Conservation (phyloP, 2,113 vertebrate genomes). For the Gnathonemus longibarbis region DNA sequence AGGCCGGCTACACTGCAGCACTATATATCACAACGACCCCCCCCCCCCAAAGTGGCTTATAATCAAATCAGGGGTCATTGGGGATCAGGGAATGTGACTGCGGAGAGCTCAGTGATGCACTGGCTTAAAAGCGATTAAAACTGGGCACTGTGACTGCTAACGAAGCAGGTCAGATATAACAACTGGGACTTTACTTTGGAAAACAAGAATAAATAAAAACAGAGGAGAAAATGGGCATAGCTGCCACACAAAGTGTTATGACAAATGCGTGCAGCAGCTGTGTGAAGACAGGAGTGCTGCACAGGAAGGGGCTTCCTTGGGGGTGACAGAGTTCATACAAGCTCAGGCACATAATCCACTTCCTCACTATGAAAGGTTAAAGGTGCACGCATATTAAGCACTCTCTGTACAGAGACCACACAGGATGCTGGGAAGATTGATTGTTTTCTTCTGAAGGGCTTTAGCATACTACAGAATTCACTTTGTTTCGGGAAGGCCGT, state of each 20-base stretch:
- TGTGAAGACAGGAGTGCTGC: background rate
- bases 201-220: background rate
- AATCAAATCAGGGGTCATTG: background rate
- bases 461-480: background rate
- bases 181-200: background rate
- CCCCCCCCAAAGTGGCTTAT: background rate
- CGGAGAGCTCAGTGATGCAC: background rate
- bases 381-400: background rate
- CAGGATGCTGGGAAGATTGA: background rate
- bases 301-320: background rate
- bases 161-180: background rate
- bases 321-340: background rate
- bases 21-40: background rate
- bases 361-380: background rate
- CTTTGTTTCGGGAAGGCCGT: background rate
- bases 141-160: background rate
- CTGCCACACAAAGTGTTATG: background rate
- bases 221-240: background rate
- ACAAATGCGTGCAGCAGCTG: background rate
- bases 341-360: background rate
- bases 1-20: background rate
- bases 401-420: background rate
- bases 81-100: background rate
- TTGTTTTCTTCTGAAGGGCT: too few species aligned
- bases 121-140: background rate